Evolutionary conservation across 2,113 vertebrate species (phyloP).

Genomic region (Lepidothrix coronata): DNA sequence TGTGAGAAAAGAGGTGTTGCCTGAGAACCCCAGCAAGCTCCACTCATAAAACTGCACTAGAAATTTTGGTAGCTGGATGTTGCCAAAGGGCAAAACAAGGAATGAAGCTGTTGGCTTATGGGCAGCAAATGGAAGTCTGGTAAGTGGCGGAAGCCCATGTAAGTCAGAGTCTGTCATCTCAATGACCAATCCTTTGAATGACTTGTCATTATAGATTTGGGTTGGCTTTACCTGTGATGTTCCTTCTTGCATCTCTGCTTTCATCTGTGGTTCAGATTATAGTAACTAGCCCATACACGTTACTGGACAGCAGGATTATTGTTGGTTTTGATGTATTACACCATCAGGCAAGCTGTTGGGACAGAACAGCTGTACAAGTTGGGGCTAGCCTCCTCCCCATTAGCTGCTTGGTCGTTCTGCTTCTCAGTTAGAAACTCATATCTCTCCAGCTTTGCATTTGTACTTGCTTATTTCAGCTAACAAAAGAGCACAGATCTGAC

Average conservation of each 20-base stretch:
- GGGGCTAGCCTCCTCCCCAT: constrained; percentile 31
- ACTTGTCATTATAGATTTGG: neutral
- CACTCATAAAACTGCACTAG: neutral
- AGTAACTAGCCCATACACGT: constrained; percentile 25
- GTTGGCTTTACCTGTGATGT: neutral
- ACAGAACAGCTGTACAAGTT: constrained; percentile 46
- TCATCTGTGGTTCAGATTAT: neutral
- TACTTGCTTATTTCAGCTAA: neutral
- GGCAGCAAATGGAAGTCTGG: neutral
- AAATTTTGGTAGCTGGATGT: neutral
- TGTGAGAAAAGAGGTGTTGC: neutral
- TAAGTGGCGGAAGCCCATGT: neutral
- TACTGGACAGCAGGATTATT: constrained; percentile 40
- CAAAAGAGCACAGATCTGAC: neutral
- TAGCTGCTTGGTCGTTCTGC: constrained; percentile 21
- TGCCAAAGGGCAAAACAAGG: neutral
- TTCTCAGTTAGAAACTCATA: neutral
- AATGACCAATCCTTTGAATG: neutral
- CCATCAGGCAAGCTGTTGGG: constrained; percentile 48
- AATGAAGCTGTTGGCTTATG: neutral
- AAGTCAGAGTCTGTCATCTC: neutral
- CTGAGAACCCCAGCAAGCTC: neutral
- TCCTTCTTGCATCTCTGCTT: neutral
- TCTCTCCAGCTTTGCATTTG: neutral
- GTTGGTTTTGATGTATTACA: constrained; percentile 35